Evolutionary conservation across 2,888 invertebrate genomes (phyloP), one percentile per base, ranked within the genome.

Genomic region (Heliconius ethilla): DNA sequence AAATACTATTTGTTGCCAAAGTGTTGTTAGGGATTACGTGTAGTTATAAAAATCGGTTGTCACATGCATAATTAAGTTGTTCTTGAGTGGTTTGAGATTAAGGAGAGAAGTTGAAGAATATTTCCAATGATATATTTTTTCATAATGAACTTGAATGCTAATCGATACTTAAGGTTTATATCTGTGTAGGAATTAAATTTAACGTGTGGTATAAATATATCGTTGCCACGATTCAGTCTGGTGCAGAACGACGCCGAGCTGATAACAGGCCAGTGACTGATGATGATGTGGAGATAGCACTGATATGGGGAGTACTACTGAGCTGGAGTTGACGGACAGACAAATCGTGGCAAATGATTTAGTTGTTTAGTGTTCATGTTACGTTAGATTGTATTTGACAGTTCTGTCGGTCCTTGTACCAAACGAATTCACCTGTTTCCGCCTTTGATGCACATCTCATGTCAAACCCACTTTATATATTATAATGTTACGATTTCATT

Each of bases 121-220:
- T 93, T 94, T 94, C 94, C 91, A 91, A 93, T 93, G 89, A 94
- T 94, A 94, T 94, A 94, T 94, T 94, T 94, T 94, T 94, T 94
- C 94, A 94, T 94, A 92, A 92, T 91, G 89, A 92, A 91, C 93
- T 94, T 91, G 92, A 92, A 89, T 91, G 91, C 92, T 94, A 93
- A 92, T 93, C 90, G 89, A 89, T 92, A 94, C 89, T 94, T 94
- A 93, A 92, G 92, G 88, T 92, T 93, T 93, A 91, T 93, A 93
- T 91, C 92, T 94, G 93, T 93, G 93, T 94, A 94, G 94, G 89
- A 89, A 89, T 92, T 91, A 90, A 93, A 90, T 87, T 92, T 91
- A 92, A 91, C 89, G 93, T 94, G 94, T 94, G 93, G 91, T 92
- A 89, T 89, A 89, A 84, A 88, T 88, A 83, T 84, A 83, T 92